Conservation (phyloP, 1,140 invertebrate genomes). For the Procambarus clarkii region DNA sequence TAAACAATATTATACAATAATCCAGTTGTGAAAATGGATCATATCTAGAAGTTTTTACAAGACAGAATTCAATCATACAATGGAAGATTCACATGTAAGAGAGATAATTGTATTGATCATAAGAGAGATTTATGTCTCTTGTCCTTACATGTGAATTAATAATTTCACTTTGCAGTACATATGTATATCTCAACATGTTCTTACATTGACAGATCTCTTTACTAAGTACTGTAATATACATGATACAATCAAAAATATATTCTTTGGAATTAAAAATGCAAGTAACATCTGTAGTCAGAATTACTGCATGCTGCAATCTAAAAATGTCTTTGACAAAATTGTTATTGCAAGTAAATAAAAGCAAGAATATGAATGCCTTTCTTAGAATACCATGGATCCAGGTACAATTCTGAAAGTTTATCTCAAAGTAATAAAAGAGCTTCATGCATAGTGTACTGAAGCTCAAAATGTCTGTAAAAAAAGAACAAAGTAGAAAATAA, state of each 20-base stretch:
- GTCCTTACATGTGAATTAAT: neutral
- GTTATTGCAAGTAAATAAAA: slow-evolving; percentile 29
- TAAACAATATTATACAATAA: neutral
- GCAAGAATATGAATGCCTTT: slow-evolving; percentile 20
- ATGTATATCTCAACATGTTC: neutral
- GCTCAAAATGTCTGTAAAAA: neutral
- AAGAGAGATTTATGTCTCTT: too few species aligned
- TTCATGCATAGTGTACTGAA: slow-evolving; percentile 14
- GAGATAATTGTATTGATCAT: neutral
- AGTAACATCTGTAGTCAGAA: slow-evolving; percentile 30
- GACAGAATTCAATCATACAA: neutral
- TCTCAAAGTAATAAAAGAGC: slow-evolving; percentile 5
- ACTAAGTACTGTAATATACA: neutral
- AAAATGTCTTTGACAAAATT: neutral
- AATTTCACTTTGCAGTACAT: neutral
- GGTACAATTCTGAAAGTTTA: slow-evolving; percentile 21
- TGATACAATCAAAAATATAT: slow-evolving; percentile 5
- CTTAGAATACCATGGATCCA: slow-evolving; percentile 33
- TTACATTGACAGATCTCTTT: neutral
- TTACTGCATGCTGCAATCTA: slow-evolving; percentile 10
- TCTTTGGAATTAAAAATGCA: slow-evolving; percentile 46
- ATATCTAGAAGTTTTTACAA: neutral
- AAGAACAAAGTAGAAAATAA: neutral
- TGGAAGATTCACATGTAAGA: neutral
- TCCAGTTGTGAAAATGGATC: neutral